These are phyloP conservation scores for Pelecanoides urinatrix DNA, from an alignment of 2,113 vertebrate genomes.

Conservation along the genomic window DNA sequence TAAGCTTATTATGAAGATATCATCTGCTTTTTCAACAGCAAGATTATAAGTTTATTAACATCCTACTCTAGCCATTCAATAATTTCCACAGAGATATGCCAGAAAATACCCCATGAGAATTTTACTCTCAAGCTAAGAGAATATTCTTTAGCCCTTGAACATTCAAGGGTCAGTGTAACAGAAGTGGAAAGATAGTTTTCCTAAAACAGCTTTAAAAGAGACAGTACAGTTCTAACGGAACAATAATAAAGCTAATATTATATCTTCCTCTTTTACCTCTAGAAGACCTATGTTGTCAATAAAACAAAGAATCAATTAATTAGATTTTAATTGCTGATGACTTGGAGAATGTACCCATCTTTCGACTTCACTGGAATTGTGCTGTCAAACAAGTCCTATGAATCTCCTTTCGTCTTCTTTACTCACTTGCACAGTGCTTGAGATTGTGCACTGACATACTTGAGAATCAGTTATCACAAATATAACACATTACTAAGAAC, in stretches of 20 bases:
- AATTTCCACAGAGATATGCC: not conserved
- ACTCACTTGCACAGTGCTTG: not conserved
- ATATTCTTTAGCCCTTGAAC: constrained; percentile 2
- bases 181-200: not conserved
- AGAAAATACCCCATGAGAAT: not conserved
- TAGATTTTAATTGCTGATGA: not conserved
- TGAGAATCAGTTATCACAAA: constrained; percentile 8
- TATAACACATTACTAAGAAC: not conserved
- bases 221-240: not conserved
- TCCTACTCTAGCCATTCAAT: not conserved
- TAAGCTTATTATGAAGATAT: constrained; percentile 1
- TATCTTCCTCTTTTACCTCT: not conserved
- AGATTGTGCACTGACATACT: not conserved
- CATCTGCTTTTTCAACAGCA: not conserved
- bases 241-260: not conserved
- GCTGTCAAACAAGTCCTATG: not conserved
- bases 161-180: not conserved
- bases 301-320: not conserved
- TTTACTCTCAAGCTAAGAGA: constrained; percentile 9
- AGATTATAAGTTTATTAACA: not conserved
- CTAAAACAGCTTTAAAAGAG: not conserved
- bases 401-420: not conserved
- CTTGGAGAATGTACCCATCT: not conserved
- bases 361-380: not conserved
- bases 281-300: not conserved